A percentile compares a stretch with the other conserved stretches of the same genome.
These are phyloP conservation scores for Cephus rjabovi DNA, from an alignment of 2,888 invertebrate genomes.

Conservation along the genomic window DNA sequence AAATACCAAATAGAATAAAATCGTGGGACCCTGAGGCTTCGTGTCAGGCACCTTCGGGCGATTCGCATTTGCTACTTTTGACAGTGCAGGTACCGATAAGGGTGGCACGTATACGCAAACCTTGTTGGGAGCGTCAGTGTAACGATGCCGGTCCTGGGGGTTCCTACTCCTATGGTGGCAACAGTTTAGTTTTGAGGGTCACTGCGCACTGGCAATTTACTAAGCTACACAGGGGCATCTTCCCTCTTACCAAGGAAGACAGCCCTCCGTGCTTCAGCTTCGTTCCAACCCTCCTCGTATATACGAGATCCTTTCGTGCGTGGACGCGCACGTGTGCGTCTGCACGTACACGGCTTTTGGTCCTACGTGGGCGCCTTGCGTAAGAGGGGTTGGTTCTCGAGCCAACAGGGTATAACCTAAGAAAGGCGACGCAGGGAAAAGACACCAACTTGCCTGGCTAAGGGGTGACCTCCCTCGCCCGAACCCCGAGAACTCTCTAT, in stretches of 20 bases:
- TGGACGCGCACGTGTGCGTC: not conserved
- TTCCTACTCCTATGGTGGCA: slow-evolving; percentile 14
- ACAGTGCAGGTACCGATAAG: not conserved
- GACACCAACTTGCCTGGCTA: slow-evolving; percentile 26
- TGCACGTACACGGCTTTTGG: not conserved
- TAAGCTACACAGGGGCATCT: slow-evolving; percentile 15
- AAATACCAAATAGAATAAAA: slow-evolving; percentile 52
- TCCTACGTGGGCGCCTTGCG: not conserved
- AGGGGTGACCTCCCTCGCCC: slow-evolving; percentile 17
- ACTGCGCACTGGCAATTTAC: slow-evolving; percentile 50
- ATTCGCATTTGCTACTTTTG: slow-evolving; percentile 10
- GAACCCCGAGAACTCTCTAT: slow-evolving; percentile 28
- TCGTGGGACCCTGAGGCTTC: slow-evolving; percentile 29
- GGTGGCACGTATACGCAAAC: not conserved
- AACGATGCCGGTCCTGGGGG: not conserved
- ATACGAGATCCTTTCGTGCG: slow-evolving; percentile 2
- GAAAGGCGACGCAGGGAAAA: slow-evolving; percentile 26
- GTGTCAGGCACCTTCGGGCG: not conserved
- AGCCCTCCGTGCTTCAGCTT: slow-evolving; percentile 12
- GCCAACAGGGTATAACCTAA: slow-evolving; percentile 13
- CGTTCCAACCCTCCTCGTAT: slow-evolving; percentile 11
- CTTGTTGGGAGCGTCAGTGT: not conserved
- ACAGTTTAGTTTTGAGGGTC: slow-evolving; percentile 50
- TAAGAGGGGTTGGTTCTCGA: not conserved
- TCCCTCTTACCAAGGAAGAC: not conserved